Percentiles rank a stretch among this genome's conserved stretches.
These are phyloP conservation scores for Anagyrus pseudococci DNA, from an alignment of 2,888 invertebrate species.

Conservation along the genomic window DNA sequence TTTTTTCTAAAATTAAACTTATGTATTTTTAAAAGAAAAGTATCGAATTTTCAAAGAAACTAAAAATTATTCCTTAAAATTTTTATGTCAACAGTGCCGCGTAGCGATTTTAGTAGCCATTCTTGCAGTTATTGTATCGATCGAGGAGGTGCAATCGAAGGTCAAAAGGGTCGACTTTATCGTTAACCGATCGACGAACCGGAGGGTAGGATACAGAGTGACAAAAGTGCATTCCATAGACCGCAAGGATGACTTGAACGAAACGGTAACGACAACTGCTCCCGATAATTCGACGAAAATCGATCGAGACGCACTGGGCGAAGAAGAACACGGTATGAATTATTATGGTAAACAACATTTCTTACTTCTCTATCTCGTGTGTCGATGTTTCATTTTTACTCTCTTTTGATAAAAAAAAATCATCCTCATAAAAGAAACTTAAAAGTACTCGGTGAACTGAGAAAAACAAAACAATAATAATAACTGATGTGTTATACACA, in stretches of 20 bases:
- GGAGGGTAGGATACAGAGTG: conserved; percentile 43
- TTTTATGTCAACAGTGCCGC: conserved; percentile 40
- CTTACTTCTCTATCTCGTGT: too few relatives aligned
- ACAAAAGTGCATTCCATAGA: conserved; percentile 42
- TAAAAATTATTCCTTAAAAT: not conserved
- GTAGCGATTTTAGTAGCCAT: conserved; percentile 39
- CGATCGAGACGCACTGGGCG: conserved; percentile 15
- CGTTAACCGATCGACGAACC: conserved; percentile 37
- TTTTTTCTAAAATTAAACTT: too few relatives aligned
- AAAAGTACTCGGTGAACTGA: too few relatives aligned
- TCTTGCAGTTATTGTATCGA: conserved; percentile 26
- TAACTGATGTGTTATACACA: not conserved
- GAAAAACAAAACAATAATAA: not conserved
- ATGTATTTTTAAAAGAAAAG: too few relatives aligned
- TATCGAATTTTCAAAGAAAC: too few relatives aligned
- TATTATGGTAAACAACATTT: too few relatives aligned
- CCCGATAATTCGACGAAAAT: conserved; percentile 14
- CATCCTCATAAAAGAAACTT: not conserved
- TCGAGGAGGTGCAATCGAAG: conserved; percentile 32
- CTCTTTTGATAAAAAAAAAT: not conserved
- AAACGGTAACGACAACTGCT: not conserved
- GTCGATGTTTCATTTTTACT: not conserved
- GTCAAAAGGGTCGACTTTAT: conserved; percentile 42
- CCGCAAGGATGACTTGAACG: conserved; percentile 32
- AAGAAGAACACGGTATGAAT: conserved; percentile 24